Evolutionary conservation across 2,888 invertebrate species (phyloP), one percentile per base, ranked within the genome.

Genomic region (Perizoma affinitatum): DNA sequence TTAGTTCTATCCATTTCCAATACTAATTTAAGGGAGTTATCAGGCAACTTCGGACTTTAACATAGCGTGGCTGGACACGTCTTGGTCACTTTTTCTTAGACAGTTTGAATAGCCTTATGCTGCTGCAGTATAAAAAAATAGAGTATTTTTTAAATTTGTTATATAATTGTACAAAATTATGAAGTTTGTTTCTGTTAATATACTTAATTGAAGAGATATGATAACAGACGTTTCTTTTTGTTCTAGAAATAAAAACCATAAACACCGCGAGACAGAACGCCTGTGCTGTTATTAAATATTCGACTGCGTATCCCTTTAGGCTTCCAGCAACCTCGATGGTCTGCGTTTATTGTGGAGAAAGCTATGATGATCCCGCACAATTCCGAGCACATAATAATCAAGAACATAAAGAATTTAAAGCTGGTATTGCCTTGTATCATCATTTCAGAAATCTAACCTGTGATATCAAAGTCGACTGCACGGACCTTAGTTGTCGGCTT

Each of bases 261-360:
- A 60, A 65, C 65, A 60, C 65, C 72, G 78, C 73, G 69, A 76
- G 78, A 67, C 70, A 72, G 62, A 83, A 83, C 73, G 82, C 82
- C 52, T 72, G 73, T 63, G 65, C 73, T 46, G 66, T 84, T 61
- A 70, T 84, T 54, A 70, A 74, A 74, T 75, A 75, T 68, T 70
- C 82, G 56, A 83, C 84, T 10, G 81, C 75, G 11, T 84, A 78
- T 71, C 84, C 84, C 22, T 85, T 85, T 78, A 77, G 79, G 71
- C 72, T 82, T 57, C 80, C 83, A 38, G 76, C 76, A 61, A 71
- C 72, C 55, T 68, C 72, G 35, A 68, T 81, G 65, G 76, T 79
- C 66, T 84, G 84, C 73, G 77, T 81, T 35, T 80, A 79, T 67
- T 84, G 84, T 68, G 72, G 70, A 52, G 76, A 78, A 44, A 68